Percentiles rank a stretch among this genome's conserved stretches.
Conservation (phyloP, 1,140 invertebrate species). For the Drosophila azteca region DNA sequence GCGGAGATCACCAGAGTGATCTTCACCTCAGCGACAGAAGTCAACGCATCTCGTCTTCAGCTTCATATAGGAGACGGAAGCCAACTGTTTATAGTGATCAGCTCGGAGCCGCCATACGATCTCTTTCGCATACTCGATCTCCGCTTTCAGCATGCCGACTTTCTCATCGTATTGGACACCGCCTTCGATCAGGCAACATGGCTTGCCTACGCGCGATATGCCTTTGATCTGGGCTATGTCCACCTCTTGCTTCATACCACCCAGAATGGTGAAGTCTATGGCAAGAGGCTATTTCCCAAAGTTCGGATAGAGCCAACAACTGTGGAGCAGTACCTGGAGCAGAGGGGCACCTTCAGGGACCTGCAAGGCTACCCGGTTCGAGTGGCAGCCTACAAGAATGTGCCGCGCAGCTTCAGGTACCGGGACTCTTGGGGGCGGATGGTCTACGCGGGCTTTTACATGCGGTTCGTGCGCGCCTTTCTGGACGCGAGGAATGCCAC, state of each 20-base stretch:
- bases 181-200: conserved; percentile 7
- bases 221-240: conserved; percentile 41
- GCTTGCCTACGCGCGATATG: conserved; percentile 25
- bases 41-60: conserved; percentile 33
- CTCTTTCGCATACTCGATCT: conserved; percentile 14
- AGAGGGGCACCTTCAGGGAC: neutral
- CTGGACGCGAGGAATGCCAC: conserved; percentile 35
- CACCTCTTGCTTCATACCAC: conserved; percentile 34
- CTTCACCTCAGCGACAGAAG: neutral
- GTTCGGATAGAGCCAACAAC: neutral
- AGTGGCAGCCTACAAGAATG: conserved; percentile 55
- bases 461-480: conserved; percentile 51
- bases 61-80: conserved; percentile 8
- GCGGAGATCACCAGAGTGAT: conserved; percentile 19
- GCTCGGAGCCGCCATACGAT: conserved; percentile 18
- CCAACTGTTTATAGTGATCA: conserved; percentile 45
- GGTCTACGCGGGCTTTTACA: conserved; percentile 48
- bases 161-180: conserved; percentile 31
- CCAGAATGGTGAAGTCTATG: conserved; percentile 18
- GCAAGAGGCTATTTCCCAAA: conserved; percentile 43
- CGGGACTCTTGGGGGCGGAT: conserved; percentile 7
- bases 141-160: conserved; percentile 46
- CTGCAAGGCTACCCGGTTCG: conserved; percentile 38
- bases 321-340: conserved; percentile 10
- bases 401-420: conserved; percentile 47